These are phyloP conservation scores for Arctopsyche grandis DNA, from an alignment of 1,140 invertebrate genomes.

Conservation along the genomic window DNA sequence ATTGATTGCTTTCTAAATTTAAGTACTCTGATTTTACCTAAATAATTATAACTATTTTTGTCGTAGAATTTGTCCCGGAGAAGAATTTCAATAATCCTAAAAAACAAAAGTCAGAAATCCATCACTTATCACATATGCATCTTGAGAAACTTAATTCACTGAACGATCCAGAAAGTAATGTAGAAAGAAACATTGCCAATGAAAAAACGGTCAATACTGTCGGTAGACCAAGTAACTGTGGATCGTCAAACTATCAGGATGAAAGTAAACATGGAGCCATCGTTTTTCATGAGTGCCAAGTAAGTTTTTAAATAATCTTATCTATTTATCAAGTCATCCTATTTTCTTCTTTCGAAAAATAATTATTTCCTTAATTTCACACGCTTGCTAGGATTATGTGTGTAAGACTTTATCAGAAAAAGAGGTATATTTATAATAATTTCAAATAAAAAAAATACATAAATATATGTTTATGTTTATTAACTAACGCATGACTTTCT, in stretches of 20 bases:
- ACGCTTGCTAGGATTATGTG: not conserved
- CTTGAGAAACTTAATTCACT: conserved; percentile 1
- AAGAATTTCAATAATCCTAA: conserved; percentile 16
- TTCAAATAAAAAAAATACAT: conserved; percentile 7
- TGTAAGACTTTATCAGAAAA: not conserved
- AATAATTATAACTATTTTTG: not conserved
- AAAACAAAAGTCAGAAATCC: conserved; percentile 20
- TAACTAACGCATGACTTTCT: not conserved
- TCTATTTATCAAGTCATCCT: not conserved
- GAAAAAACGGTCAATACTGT: conserved; percentile 40
- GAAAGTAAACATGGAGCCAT: conserved; percentile 26
- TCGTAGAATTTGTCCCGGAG: not conserved
- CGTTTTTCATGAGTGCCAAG: conserved; percentile 38
- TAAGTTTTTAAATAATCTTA: conserved; percentile 4
- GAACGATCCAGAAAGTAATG: not conserved
- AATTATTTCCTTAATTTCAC: not conserved
- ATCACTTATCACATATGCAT: not conserved
- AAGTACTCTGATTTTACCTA: no score
- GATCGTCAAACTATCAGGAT: not conserved
- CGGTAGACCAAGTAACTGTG: conserved; percentile 44
- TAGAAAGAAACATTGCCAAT: conserved; percentile 14
- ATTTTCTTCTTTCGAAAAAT: not conserved
- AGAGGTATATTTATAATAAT: conserved; percentile 7
- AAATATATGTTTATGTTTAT: not conserved
- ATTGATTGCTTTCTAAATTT: not conserved